These are phyloP conservation scores for Botia kubotai DNA, from an alignment of 2,797 vertebrate genomes.

Conservation along the genomic window DNA sequence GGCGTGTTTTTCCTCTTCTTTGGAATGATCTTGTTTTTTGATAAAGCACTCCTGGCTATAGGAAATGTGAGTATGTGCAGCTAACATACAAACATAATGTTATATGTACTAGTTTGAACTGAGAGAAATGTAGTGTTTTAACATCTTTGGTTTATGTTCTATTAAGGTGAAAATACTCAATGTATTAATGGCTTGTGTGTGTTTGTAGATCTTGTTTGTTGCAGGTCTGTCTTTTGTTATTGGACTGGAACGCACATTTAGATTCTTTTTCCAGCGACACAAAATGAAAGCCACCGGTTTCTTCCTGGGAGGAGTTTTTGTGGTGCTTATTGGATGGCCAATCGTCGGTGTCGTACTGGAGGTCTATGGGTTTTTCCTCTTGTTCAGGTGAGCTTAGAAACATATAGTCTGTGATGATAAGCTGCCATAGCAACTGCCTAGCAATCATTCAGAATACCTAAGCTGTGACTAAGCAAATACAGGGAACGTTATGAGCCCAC, in stretches of 20 bases:
- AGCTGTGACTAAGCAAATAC: too few species aligned
- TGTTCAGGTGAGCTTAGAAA: constrained; percentile 86
- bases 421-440: too few species aligned
- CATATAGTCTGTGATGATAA: neutral
- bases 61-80: constrained; percentile 88
- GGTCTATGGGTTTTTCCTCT: constrained; percentile 95
- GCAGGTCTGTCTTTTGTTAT: constrained; percentile 95
- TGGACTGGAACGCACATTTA: constrained; percentile 94
- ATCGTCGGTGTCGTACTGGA: constrained; percentile 94
- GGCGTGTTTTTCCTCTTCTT: constrained; percentile 98
- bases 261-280: constrained; percentile 99
- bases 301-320: constrained; percentile 93
- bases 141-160: constrained; percentile 36
- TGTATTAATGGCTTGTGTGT: neutral
- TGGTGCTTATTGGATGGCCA: constrained; percentile 96
- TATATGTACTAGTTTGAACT: neutral
- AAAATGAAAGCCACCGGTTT: constrained; percentile 96
- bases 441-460: too few species aligned
- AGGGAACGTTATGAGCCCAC: too few species aligned
- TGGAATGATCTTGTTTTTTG: constrained; percentile 98
- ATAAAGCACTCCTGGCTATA: constrained; percentile 96
- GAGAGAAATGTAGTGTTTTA: too few species aligned
- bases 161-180: neutral
- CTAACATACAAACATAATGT: neutral
- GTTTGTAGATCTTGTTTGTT: constrained; percentile 91